Evolutionary conservation across 1,140 invertebrate genomes (phyloP).

Genomic region (Bicyclus anynana): DNA sequence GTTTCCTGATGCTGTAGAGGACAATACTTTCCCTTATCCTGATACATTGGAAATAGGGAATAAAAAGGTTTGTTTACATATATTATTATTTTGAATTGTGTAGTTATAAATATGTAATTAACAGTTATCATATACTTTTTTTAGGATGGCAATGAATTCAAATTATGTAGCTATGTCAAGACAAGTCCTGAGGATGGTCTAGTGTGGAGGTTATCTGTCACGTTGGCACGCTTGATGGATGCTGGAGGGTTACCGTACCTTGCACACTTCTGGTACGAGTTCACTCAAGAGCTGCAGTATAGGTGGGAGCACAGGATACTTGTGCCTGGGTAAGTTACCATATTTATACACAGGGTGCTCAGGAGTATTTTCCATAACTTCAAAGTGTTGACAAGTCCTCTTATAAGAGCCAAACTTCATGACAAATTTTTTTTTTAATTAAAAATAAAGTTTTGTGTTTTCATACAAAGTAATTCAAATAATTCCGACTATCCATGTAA

Average conservation of each 20-base stretch:
- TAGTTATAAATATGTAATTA: not conserved
- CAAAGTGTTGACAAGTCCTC: too few relatives aligned
- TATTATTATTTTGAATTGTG: too few relatives aligned
- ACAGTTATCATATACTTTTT: constrained; percentile 15
- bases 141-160: constrained; percentile 47
- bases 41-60: constrained; percentile 55
- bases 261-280: constrained; percentile 95
- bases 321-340: constrained; percentile 91
- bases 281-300: constrained; percentile 92
- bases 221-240: constrained; percentile 86
- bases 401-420: too few relatives aligned
- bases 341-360: too few relatives aligned
- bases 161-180: constrained; percentile 80
- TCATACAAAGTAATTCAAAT: too few relatives aligned
- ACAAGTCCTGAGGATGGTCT: constrained; percentile 88
- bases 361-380: not conserved
- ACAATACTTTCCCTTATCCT: constrained; percentile 63
- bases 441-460: too few relatives aligned
- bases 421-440: too few relatives aligned
- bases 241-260: constrained; percentile 88
- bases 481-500: too few relatives aligned
- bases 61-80: constrained; percentile 47
- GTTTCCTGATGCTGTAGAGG: constrained; percentile 92
- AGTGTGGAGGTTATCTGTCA: constrained; percentile 89
- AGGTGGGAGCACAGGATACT: constrained; percentile 90